Evolutionary conservation across 2,797 vertebrate species (phyloP), one percentile per base, ranked within the genome.

Genomic region (Heterohyrax brucei): DNA sequence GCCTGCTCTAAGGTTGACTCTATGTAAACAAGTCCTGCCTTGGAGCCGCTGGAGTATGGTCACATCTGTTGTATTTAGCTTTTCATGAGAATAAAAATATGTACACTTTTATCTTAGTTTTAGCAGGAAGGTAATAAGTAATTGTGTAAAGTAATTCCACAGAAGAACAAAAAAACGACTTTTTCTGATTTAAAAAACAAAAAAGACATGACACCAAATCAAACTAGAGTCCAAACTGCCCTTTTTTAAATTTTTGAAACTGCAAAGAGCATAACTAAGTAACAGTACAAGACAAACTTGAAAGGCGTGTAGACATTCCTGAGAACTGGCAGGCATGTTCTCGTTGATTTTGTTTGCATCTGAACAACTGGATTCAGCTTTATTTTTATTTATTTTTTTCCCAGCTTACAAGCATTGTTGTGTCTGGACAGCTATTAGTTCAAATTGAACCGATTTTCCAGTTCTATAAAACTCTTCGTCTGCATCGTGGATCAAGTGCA

Each of bases 401-500:
- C 46, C 83, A 86, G n/a, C 79, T 96, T 93, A 33, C 30, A 89
- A 96, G 22, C 85, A 75, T 90, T 97, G 94, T 97, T 98, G 94
- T 98, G 96, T 97, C 98, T 98, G 97, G 98, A 96, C 56, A 81
- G 95, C 95, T 97, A 96, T 98, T 98, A 97, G 93, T 98, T 98
- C 96, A 97, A 98, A 98, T 97, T 95, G 80, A 77, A 81, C 95
- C 97, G 97, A 97, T 98, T 98, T 98, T 98, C 97, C 92, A 95
- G 86, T 97, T 98, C 95, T 98, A 75, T 98, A 93, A 97, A 98
- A 98, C 98, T 98, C 98, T 98, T 98, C 98, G 98, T 99, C 98
- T 98, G 97, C 96, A 95, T 97, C 95, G 98, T 98, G 99, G 98
- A 98, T 99, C 98, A 98, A 99, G 98, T 97, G 98, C 98, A 95